phyloP scores from a whole-genome alignment of 2,113 vertebrate species.

The Excalfactoria chinensis region DNA sequence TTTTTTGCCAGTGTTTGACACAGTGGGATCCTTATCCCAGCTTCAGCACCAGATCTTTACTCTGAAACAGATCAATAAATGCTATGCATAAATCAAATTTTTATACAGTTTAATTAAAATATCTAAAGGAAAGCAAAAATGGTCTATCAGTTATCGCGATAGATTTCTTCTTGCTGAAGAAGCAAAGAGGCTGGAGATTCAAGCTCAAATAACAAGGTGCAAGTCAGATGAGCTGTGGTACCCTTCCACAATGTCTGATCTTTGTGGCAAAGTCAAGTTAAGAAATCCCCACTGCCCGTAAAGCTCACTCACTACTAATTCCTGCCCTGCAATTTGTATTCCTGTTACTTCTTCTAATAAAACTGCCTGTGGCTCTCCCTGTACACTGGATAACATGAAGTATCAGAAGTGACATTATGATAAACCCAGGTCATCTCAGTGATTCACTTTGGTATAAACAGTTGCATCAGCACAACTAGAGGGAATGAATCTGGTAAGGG shows the following conservation, averaged over 20 bases:
- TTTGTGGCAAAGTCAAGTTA: neutral
- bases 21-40: neutral
- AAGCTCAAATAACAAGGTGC: neutral
- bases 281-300: neutral
- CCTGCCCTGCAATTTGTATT: neutral
- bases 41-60: neutral
- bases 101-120: neutral
- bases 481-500: neutral
- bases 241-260: neutral
- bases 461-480: neutral
- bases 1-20: slow-evolving; percentile 5
- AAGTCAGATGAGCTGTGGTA: neutral
- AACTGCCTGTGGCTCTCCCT: neutral
- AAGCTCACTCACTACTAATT: neutral
- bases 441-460: neutral
- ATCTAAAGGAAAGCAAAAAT: neutral
- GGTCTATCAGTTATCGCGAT: neutral
- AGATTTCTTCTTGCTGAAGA: neutral
- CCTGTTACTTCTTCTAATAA: neutral
- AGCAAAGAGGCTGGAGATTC: neutral
- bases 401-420: neutral
- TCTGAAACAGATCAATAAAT: neutral
- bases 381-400: neutral
- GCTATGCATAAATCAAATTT: neutral
- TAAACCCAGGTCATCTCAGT: neutral